A percentile compares a stretch with the other conserved stretches of the same genome.
Conservation (phyloP, 2,113 vertebrate species). For the Brienomyrus brachyistius region DNA sequence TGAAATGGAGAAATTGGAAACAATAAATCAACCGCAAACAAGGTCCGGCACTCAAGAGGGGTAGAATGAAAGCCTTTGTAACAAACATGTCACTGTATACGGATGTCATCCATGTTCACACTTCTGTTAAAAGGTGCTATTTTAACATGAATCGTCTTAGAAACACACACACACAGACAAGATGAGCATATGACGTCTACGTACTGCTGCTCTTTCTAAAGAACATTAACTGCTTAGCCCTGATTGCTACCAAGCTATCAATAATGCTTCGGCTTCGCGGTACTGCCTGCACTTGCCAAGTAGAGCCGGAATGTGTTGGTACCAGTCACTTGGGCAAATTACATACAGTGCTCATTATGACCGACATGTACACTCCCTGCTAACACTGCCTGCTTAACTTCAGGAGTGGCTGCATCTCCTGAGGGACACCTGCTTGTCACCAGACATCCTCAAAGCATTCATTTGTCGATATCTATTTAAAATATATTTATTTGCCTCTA, state of each 20-base stretch:
- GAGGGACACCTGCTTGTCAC: background rate
- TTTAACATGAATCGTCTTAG: background rate
- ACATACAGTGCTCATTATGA: background rate
- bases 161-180: background rate
- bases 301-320: background rate
- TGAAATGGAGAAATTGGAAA: slow-evolving; percentile 20
- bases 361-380: background rate
- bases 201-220: background rate
- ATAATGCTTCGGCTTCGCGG: background rate
- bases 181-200: background rate
- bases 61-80: background rate
- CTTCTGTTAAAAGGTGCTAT: background rate
- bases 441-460: background rate
- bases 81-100: background rate
- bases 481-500: background rate
- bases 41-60: background rate
- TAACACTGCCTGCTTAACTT: background rate
- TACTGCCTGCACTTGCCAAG: background rate
- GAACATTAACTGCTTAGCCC: background rate
- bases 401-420: background rate
- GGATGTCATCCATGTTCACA: background rate
- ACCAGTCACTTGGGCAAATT: background rate
- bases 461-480: background rate
- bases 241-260: background rate
- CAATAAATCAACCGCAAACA: background rate